Evolutionary conservation across 2,797 vertebrate genomes (phyloP).

Genomic region (Catostomus latipinnis): DNA sequence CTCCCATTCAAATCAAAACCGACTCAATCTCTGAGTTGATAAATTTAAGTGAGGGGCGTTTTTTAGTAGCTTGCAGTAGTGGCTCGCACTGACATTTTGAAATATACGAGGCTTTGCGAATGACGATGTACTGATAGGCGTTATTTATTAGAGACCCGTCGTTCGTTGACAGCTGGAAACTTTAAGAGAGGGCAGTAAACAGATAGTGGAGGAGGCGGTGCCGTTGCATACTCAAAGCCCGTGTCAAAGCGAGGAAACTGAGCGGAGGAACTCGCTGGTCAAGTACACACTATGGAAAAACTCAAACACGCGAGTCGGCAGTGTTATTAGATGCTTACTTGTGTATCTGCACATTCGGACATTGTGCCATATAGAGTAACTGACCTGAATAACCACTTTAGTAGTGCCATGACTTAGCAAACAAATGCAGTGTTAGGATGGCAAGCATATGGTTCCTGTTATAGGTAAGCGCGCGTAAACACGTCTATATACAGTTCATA

Average conservation of each 20-base stretch:
- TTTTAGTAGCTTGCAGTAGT: neutral
- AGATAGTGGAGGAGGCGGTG: conserved; percentile 37
- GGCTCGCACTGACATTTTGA: conserved; percentile 26
- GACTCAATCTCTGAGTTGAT: conserved; percentile 4
- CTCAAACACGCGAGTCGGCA: neutral
- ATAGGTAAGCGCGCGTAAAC: conserved; percentile 64
- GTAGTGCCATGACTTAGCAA: conserved; percentile 13
- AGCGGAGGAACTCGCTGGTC: neutral
- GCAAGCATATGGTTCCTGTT: conserved; percentile 51
- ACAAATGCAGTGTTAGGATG: conserved; percentile 3
- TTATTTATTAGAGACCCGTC: conserved; percentile 42
- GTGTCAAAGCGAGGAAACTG: too few relatives aligned
- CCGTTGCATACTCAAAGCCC: conserved; percentile 12
- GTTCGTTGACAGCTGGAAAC: conserved; percentile 47
- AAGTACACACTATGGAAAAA: neutral
- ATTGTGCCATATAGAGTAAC: conserved; percentile 1
- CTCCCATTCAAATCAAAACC: neutral
- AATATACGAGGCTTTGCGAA: conserved; percentile 27
- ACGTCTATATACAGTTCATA: conserved; percentile 73
- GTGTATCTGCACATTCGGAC: conserved; percentile 7
- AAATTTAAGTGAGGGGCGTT: neutral
- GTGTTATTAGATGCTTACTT: conserved; percentile 18
- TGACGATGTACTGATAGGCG: conserved; percentile 48
- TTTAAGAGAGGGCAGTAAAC: conserved; percentile 39
- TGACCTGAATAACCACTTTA: conserved; percentile 13